Evolutionary conservation across 2,797 vertebrate genomes (phyloP).

Genomic region (Chlorospingus flavigularis): DNA sequence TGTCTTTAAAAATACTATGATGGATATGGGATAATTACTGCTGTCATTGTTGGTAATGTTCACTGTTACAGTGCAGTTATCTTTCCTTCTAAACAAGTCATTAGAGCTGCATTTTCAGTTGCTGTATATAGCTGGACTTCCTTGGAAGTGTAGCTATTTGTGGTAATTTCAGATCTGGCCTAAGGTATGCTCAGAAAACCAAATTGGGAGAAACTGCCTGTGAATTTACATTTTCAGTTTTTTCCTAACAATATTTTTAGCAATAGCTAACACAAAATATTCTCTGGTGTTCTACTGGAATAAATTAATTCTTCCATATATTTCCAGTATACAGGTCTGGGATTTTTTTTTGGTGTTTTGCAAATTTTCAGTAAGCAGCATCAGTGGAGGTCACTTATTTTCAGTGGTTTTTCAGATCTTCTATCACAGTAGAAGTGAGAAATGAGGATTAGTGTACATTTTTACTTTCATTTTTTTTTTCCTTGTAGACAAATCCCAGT

Average conservation of each 20-base stretch:
- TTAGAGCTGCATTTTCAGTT: background rate
- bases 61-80: background rate
- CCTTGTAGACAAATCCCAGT: background rate
- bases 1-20: background rate
- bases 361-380: background rate
- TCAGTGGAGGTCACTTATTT: background rate
- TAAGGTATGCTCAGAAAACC: background rate
- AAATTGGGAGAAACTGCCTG: background rate
- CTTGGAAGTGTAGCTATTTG: background rate
- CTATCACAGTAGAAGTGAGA: background rate
- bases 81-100: background rate
- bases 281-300: background rate
- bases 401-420: background rate
- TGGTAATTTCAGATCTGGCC: background rate
- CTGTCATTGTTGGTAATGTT: background rate
- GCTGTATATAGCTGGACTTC: background rate
- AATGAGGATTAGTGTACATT: background rate
- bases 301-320: background rate
- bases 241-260: background rate
- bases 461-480: background rate
- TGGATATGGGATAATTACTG: background rate
- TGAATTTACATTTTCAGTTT: background rate
- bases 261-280: background rate
- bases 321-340: background rate
- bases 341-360: accelerated